phyloP scores from a whole-genome alignment of 2,113 vertebrate species.

The Seriola dumerili region DNA sequence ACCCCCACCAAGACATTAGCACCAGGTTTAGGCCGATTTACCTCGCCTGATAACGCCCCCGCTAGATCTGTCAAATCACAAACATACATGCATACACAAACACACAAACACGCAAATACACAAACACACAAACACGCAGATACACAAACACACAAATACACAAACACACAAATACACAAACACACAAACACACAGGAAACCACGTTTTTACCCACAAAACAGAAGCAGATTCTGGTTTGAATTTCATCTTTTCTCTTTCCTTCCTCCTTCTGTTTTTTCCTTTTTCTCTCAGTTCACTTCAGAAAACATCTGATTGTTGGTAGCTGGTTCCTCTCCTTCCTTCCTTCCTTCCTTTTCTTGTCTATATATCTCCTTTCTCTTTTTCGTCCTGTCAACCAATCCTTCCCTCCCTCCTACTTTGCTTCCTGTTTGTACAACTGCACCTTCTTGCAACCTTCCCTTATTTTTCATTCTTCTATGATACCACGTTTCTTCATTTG shows the following conservation, averaged over 20 bases:
- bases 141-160: conserved; percentile 66
- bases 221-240: background rate
- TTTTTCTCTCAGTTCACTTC: conserved; percentile 1
- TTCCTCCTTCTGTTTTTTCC: background rate
- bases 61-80: conserved; percentile 82
- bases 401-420: background rate
- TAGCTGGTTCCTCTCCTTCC: background rate
- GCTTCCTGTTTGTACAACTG: background rate
- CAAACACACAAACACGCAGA: conserved; percentile 68
- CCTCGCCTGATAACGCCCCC: conserved; percentile 83
- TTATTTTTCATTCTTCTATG: background rate
- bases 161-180: conserved; percentile 68
- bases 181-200: conserved; percentile 63
- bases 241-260: background rate
- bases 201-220: conserved; percentile 27
- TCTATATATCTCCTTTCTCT: background rate
- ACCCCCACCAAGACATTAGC: conserved; percentile 92
- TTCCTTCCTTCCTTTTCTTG: background rate
- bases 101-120: conserved; percentile 17
- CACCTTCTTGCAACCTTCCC: background rate
- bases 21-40: conserved; percentile 93
- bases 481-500: background rate
- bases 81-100: background rate
- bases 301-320: background rate
- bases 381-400: background rate